These are phyloP conservation scores for Calidris pugnax DNA, from an alignment of 2,113 vertebrate genomes.

Conservation along the genomic window DNA sequence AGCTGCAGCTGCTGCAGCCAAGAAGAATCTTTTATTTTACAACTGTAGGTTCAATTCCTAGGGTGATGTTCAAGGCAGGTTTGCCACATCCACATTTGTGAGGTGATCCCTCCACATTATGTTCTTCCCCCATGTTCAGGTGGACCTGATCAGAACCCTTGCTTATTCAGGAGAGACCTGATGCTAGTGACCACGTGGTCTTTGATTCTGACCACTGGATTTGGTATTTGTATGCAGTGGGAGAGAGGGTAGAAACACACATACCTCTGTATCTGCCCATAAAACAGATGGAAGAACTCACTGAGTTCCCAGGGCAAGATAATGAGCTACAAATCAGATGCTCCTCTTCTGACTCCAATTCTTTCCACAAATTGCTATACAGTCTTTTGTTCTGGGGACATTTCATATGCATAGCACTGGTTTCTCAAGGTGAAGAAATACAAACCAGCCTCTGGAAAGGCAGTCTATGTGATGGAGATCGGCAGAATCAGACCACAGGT, in stretches of 20 bases:
- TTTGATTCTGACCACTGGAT: not conserved
- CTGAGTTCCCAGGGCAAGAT: not conserved
- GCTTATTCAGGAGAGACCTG: not conserved
- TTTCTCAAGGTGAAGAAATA: not conserved
- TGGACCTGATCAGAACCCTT: not conserved
- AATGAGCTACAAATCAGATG: not conserved
- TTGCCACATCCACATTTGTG: not conserved
- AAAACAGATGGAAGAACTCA: not conserved
- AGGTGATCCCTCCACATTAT: not conserved
- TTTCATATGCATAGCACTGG: not conserved
- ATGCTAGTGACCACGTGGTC: not conserved
- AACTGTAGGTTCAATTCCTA: not conserved
- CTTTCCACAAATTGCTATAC: not conserved
- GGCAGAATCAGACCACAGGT: not conserved
- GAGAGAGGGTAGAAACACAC: not conserved
- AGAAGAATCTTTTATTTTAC: not conserved
- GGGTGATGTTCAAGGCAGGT: not conserved
- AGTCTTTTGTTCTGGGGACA: not conserved
- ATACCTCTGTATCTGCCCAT: not conserved
- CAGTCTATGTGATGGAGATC: not conserved
- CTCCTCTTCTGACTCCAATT: not conserved
- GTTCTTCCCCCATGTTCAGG: accelerated
- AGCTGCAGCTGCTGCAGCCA: not conserved
- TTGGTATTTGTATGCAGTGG: not conserved
- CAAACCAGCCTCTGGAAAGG: not conserved